A percentile compares a stretch with the other conserved stretches of the same genome.
Conservation (phyloP, 2,888 invertebrate genomes). For the Andrena minutula region DNA sequence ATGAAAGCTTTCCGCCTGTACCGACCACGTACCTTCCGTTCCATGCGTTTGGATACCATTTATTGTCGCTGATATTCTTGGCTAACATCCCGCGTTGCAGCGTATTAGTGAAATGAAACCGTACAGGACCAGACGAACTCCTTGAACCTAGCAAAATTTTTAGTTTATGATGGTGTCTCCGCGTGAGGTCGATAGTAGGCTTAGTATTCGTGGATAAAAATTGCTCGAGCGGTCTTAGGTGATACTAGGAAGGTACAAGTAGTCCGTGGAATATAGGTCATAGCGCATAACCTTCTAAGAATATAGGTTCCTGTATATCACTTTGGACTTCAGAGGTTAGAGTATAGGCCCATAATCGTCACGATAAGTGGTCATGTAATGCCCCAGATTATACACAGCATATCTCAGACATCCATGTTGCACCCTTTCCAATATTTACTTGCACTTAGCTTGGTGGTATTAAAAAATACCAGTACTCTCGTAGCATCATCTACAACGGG, state of each 20-base stretch:
- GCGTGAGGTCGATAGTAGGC: neutral
- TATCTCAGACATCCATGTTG: too few species aligned
- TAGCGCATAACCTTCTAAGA: neutral
- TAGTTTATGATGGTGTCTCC: neutral
- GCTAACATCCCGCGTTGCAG: neutral
- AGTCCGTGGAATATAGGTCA: neutral
- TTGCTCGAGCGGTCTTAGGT: neutral
- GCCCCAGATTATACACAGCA: too few species aligned
- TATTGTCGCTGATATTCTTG: conserved; percentile 5
- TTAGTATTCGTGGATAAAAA: neutral
- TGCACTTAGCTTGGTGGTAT: neutral
- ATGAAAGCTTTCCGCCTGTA: conserved; percentile 28
- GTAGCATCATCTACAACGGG: too few species aligned
- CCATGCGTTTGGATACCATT: conserved; percentile 6
- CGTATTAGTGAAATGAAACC: neutral
- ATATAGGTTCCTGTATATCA: neutral
- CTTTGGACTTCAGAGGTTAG: neutral
- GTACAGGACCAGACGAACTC: too few species aligned
- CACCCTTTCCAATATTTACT: too few species aligned
- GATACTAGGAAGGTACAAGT: neutral
- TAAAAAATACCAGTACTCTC: too few species aligned
- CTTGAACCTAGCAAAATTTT: neutral
- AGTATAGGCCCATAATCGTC: neutral
- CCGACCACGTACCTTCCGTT: conserved; percentile 17
- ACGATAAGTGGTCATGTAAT: neutral